Conservation (phyloP, 1,140 invertebrate genomes). For the Orius laevigatus region DNA sequence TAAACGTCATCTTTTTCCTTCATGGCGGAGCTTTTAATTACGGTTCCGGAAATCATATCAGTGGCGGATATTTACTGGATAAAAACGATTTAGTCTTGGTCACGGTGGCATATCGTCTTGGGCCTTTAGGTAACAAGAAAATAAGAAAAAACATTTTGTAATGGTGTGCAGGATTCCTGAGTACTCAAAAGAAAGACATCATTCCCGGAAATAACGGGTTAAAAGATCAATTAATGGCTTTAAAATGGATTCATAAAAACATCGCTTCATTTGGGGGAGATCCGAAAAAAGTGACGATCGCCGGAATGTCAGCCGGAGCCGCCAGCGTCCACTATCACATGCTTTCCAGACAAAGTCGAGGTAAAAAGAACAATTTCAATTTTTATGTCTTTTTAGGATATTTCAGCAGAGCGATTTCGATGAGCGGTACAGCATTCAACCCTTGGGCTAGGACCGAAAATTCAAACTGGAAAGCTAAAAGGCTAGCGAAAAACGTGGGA, state of each 20-base stretch:
- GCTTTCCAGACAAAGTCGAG: conserved; percentile 11
- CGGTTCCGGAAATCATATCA: too few relatives aligned
- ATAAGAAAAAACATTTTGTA: too few relatives aligned
- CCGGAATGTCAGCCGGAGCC: conserved; percentile 19
- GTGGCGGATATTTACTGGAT: too few relatives aligned
- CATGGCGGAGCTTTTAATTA: too few relatives aligned
- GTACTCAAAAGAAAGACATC: conserved; percentile 8
- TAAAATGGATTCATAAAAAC: conserved; percentile 31
- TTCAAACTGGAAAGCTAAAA: too few relatives aligned
- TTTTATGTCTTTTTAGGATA: conserved; percentile 25
- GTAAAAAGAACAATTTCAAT: not conserved
- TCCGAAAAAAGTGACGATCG: conserved; percentile 19
- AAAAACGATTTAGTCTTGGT: too few relatives aligned
- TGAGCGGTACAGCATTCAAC: conserved; percentile 47
- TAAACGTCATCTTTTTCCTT: too few relatives aligned
- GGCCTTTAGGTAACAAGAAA: too few relatives aligned
- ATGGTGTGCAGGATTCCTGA: too few relatives aligned
- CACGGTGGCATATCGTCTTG: too few relatives aligned
- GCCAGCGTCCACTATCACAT: conserved; percentile 14
- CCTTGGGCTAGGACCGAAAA: conserved; percentile 31
- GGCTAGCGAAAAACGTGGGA: too few relatives aligned
- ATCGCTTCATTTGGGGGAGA: conserved; percentile 26
- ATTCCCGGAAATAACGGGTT: conserved; percentile 27
- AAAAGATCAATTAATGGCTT: conserved; percentile 28
- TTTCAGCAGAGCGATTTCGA: conserved; percentile 42